A percentile compares a stretch with the other conserved stretches of the same genome.
Evolutionary conservation across 2,888 invertebrate genomes (phyloP).

Genomic region (Amphimallon solstitiale): DNA sequence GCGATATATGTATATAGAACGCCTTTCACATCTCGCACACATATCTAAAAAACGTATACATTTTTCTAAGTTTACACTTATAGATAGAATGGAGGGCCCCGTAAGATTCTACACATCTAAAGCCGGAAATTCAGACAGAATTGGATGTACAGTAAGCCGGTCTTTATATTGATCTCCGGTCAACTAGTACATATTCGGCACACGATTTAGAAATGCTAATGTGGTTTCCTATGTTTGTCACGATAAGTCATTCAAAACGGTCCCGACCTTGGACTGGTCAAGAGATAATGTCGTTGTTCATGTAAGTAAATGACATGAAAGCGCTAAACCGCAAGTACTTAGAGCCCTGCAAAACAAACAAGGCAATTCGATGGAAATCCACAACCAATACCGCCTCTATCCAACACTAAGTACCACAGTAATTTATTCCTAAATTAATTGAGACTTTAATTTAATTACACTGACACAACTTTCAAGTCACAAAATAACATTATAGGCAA

Average conservation of each 20-base stretch:
- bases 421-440: not conserved
- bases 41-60: too few species aligned
- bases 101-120: not conserved
- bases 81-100: not conserved
- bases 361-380: not conserved
- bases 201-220: slow-evolving; percentile 20
- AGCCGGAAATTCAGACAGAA: not conserved
- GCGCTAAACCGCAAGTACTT: not conserved
- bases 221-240: slow-evolving; percentile 1
- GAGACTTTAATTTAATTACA: not conserved
- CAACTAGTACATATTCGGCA: slow-evolving; percentile 19
- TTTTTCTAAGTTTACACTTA: slow-evolving; percentile 11
- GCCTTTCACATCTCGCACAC: too few species aligned
- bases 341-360: not conserved
- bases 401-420: not conserved
- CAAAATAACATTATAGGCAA: too few species aligned
- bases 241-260: not conserved
- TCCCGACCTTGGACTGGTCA: not conserved
- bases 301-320: slow-evolving; percentile 1
- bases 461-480: too few species aligned
- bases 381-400: not conserved
- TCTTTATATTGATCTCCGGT: slow-evolving; percentile 38
- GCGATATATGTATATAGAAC: too few species aligned
- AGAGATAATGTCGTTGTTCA: not conserved
- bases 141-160: slow-evolving; percentile 28